Base-by-base conservation (phyloP, 2,888 invertebrate species). In the Ceriagrion tenellum region DNA sequence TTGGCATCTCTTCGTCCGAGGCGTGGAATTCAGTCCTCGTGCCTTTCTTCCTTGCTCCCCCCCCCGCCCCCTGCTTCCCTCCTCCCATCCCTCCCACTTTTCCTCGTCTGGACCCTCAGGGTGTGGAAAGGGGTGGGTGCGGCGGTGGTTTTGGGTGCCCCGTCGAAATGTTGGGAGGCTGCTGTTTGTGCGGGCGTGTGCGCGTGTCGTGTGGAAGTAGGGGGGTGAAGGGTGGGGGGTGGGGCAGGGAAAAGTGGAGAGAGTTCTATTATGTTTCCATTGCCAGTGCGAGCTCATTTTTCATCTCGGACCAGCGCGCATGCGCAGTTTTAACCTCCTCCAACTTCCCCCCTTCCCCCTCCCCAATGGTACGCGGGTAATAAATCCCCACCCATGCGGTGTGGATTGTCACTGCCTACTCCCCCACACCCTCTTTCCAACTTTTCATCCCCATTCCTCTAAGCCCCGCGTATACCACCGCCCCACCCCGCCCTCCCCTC, bases 201-300 rank as follows among this genome's bases (percentile, higher is more conserved):
- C 10, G 81, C 1, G 69, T 47, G 2, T 2, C 1, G 59, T 3
- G 12, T 59, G 59, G 59, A 16, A 59, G 59, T 16, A 16, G 12
- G 16, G 8, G 23, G 20, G 63, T 23, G 63, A 69, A 20, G 30
- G n/a, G 74, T 74, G 74, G 74, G 74, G 74, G 23, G 74, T 12
- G 74, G 74, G 10, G 30, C n/a, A n/a, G 59, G 59, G 59, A 16
- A 59, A 20, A 3, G 4, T 26, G 35, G 18, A n/a, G 26, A 35
- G 30, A 1, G 16, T 93, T 93, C 93, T 93, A 93, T 93, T 93
- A 69, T 93, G 93, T 93, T 93, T 93, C 89, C 89, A 89, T 89
- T 55, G 47, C 93, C 93, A 63, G 47, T n/a, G 93, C 93, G 93
- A 93, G 93, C 69, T 93, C 93, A 93, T 93, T 93, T 93, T 93